Percentiles rank a stretch among this genome's conserved stretches.
Conservation (phyloP, 2,888 invertebrate species). For the Scrobipalpa costella region DNA sequence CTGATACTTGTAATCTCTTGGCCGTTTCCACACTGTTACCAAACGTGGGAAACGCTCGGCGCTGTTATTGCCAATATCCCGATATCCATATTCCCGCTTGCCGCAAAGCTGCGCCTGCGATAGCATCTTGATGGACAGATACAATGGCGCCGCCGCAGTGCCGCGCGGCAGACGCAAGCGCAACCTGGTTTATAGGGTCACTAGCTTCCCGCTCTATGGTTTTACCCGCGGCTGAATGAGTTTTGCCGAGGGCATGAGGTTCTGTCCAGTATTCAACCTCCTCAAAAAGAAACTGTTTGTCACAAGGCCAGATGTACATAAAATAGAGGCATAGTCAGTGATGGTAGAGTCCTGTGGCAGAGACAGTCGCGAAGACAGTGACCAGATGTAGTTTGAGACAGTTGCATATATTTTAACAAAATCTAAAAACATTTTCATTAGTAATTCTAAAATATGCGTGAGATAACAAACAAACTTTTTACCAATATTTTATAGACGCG, state of each 20-base stretch:
- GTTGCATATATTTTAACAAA: no score
- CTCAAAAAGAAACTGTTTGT: no score
- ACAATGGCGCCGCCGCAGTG: conserved; percentile 43
- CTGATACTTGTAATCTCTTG: neutral
- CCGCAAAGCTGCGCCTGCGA: conserved; percentile 40
- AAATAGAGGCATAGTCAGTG: no score
- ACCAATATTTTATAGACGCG: neutral
- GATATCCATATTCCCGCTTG: conserved; percentile 11
- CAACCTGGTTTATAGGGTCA: conserved; percentile 17
- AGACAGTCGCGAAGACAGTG: no score
- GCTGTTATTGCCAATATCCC: conserved; percentile 22
- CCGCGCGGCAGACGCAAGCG: conserved; percentile 30
- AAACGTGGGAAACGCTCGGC: conserved; percentile 19
- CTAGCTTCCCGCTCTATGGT: neutral
- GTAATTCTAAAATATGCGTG: no score
- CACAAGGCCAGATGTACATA: no score
- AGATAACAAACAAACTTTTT: neutral
- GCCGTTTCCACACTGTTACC: neutral
- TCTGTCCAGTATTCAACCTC: no score
- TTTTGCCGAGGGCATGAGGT: neutral
- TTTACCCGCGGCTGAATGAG: neutral
- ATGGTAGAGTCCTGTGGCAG: no score
- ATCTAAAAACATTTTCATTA: no score
- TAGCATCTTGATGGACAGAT: conserved; percentile 67
- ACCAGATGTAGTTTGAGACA: no score